Base-by-base conservation (phyloP, 1,140 invertebrate species). In the Pectinophora gossypiella region DNA sequence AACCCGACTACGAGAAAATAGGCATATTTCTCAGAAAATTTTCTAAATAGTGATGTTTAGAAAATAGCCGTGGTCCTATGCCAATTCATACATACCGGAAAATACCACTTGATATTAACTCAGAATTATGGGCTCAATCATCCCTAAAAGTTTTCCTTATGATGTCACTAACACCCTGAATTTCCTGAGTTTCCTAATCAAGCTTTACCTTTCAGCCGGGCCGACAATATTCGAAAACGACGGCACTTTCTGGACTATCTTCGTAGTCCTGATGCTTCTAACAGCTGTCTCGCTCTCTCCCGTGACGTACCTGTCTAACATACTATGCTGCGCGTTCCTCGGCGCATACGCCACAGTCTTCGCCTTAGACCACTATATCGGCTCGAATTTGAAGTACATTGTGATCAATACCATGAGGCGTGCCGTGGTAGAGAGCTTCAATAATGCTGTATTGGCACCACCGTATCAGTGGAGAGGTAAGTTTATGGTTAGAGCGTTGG, bases 321-420 rank as follows among this genome's bases (percentile, higher is more conserved):
- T 94, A 32, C 56, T 94, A 7, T 89, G 89, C 40, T 92, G 91
- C 59, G 83, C 89, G 1, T 64, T 93, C 15, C 61, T 94, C 18
- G 92, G 93, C 19, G 87, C 91, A n/a, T 94, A 91, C 68, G 79
- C 90, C 7, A 64, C 90, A 10, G 76, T 94, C 15, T 73, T 91
- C 44, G 80, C 91, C 19, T 71, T 94, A 7, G 93, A 93, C 77
- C 90, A 91, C 62, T 93, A 90, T 59, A 49, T 90, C 51, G 91
- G 91, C 6, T 90, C 90, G 10, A 91, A 90, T 76, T 72, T 95
- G 35, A 92, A 92, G 66, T 95, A 93, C 66, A 93, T 95, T 36
- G 56, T 94, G 0, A 87, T 95, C 9, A 95, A 94, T 65, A 81
- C 89, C 0, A 68, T 94, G 6, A 80, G 92, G 59, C 81, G 93